Conservation (phyloP, 2,888 invertebrate species). For the Cephus spinipes region DNA sequence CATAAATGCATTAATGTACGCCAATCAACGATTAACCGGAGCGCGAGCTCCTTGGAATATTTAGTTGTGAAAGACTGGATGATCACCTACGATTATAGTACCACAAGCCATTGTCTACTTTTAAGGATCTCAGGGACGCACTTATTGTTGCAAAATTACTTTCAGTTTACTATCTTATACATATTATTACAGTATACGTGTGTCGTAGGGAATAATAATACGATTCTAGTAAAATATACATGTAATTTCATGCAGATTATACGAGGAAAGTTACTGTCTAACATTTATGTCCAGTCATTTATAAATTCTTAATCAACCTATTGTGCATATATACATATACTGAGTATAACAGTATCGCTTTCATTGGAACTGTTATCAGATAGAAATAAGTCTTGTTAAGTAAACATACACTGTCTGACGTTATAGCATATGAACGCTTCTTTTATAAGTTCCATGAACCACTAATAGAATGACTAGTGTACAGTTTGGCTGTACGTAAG, state of each 20-base stretch:
- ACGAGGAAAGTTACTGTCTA: not conserved
- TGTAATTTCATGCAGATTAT: not conserved
- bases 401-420: not conserved
- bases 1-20: constrained; percentile 39
- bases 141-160: not conserved
- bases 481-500: not conserved
- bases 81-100: constrained; percentile 20
- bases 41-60: constrained; percentile 36
- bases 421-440: not conserved
- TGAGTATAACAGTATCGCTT: not conserved
- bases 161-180: not conserved
- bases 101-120: not conserved
- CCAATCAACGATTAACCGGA: constrained; percentile 42
- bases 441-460: not conserved
- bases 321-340: not conserved
- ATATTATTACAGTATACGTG: not conserved
- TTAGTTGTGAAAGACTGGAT: constrained; percentile 39
- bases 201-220: not conserved
- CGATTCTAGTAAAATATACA: not conserved
- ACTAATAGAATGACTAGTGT: not conserved
- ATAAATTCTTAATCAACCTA: not conserved
- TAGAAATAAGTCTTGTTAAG: not conserved
- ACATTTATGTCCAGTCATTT: not conserved
- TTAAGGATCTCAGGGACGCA: constrained; percentile 14
- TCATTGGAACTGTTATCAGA: not conserved